A percentile compares a stretch with the other conserved stretches of the same genome.
Conservation (phyloP, 2,797 vertebrate species). For the Brotogeris chrysoptera region DNA sequence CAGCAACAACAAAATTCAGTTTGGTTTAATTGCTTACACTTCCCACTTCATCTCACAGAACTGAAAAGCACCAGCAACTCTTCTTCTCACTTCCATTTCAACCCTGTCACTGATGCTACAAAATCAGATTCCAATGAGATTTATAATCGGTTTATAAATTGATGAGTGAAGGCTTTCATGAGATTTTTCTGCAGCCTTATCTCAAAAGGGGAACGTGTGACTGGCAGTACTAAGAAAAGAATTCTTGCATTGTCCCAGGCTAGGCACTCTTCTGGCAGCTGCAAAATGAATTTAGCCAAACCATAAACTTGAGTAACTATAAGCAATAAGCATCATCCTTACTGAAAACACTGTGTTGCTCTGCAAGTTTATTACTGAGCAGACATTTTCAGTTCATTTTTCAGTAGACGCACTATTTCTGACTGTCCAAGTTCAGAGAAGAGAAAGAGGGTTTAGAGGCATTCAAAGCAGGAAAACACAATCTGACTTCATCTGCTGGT, state of each 20-base stretch:
- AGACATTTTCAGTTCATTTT: background rate
- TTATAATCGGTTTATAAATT: background rate
- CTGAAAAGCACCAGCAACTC: background rate
- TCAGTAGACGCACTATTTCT: background rate
- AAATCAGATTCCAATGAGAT: background rate
- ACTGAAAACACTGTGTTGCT: background rate
- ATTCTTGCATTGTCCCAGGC: conserved; percentile 1
- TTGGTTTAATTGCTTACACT: background rate
- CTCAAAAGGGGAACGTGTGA: background rate
- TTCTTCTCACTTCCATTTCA: background rate
- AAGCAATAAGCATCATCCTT: background rate
- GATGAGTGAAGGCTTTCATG: background rate
- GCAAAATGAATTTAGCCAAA: background rate
- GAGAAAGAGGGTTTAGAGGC: background rate
- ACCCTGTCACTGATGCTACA: background rate
- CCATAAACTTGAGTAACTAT: background rate
- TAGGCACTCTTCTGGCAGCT: background rate
- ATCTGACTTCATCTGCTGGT: conserved; percentile 3
- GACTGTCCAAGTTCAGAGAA: background rate
- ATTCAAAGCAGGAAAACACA: conserved; percentile 5
- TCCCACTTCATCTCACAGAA: background rate
- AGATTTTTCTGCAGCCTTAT: background rate
- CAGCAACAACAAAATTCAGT: background rate
- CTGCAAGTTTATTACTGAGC: background rate
- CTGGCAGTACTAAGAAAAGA: background rate